Evolutionary conservation across 1,140 invertebrate species (phyloP).

Genomic region (Eufriesea mexicana): DNA sequence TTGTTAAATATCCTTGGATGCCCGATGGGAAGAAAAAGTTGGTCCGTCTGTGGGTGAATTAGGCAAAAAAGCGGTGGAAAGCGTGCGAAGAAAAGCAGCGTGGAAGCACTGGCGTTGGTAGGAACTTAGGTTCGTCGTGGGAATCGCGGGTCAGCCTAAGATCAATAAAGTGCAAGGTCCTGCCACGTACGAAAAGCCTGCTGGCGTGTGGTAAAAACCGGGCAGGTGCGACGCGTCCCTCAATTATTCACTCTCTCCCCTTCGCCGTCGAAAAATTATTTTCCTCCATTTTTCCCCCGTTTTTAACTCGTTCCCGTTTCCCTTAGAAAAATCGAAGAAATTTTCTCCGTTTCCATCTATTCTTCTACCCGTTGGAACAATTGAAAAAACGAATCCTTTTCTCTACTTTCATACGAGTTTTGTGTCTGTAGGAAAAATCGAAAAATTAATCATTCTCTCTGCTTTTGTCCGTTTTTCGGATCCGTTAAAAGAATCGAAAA

Average conservation of each 20-base stretch:
- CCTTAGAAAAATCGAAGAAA: no score
- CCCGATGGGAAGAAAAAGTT: not conserved
- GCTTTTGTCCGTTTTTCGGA: no score
- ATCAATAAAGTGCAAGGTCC: slow-evolving; percentile 70
- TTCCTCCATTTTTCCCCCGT: not conserved
- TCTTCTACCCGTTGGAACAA: no score
- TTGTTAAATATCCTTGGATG: not conserved
- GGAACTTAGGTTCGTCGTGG: slow-evolving; percentile 47
- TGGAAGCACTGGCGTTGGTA: slow-evolving; percentile 25
- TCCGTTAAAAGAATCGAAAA: no score
- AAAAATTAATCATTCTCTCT: no score
- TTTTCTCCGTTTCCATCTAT: no score
- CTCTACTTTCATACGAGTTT: no score
- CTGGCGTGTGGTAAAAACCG: slow-evolving; percentile 25
- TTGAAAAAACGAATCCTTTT: no score
- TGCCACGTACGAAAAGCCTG: slow-evolving; percentile 56
- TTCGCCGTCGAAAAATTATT: not conserved
- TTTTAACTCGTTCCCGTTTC: not conserved
- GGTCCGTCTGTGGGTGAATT: not conserved
- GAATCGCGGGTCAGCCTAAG: slow-evolving; percentile 68
- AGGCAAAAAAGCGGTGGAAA: slow-evolving; percentile 13
- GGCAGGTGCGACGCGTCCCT: not conserved
- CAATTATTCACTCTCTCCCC: slow-evolving; percentile 13
- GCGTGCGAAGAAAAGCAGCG: not conserved
- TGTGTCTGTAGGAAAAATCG: no score